phyloP scores from a whole-genome alignment of 2,113 vertebrate species.

The Protobothrops mucrosquamatus region DNA sequence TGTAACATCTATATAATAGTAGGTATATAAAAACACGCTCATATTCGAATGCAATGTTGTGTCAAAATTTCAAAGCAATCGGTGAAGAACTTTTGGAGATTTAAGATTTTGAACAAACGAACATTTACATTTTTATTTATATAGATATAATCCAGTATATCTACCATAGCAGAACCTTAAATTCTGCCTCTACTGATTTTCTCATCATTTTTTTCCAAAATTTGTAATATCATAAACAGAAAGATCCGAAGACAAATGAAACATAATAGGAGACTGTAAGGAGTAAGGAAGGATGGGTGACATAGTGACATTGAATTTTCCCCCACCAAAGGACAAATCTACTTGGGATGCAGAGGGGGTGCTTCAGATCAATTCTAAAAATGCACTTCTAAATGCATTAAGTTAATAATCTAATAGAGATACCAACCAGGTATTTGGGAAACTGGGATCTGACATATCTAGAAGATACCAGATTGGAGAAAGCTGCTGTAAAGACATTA shows the following conservation, averaged over 20 bases:
- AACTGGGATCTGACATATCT: neutral
- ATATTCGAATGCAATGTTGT: too few relatives aligned
- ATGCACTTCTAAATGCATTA: neutral
- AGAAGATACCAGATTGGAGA: neutral
- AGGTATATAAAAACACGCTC: too few relatives aligned
- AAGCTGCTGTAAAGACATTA: neutral
- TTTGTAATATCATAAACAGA: neutral
- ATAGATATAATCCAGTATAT: neutral
- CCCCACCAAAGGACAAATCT: neutral
- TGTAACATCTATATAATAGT: too few relatives aligned
- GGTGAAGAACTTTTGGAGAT: too few relatives aligned
- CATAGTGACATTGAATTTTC: too few relatives aligned
- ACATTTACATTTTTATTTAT: too few relatives aligned
- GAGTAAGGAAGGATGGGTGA: neutral
- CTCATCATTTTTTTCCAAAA: neutral
- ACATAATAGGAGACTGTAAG: neutral
- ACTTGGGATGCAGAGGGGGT: neutral
- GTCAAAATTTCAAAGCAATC: too few relatives aligned
- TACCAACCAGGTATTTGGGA: neutral
- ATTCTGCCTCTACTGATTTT: neutral
- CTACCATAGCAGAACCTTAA: neutral
- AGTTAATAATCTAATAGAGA: neutral
- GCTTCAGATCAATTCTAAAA: neutral
- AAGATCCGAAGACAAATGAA: neutral
- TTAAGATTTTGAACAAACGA: too few relatives aligned